Conservation (phyloP, 2,888 invertebrate genomes). For the Dicyrtomina minuta region DNA sequence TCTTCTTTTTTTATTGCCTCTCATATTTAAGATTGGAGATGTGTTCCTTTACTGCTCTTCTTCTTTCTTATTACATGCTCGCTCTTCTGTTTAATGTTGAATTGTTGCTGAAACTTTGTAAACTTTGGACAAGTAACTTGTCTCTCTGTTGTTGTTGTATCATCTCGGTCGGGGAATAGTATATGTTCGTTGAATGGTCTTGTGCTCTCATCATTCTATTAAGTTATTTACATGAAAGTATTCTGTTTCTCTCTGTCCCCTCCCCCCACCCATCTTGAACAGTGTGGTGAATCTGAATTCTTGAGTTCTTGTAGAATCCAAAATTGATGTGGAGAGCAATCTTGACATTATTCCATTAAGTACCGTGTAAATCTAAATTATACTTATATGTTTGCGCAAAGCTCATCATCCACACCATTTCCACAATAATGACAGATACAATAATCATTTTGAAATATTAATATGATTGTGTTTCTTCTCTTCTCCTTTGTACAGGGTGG, state of each 20-base stretch:
- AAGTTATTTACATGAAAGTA: no score
- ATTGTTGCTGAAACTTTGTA: constrained; percentile 2
- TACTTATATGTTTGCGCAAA: no score
- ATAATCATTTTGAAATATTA: no score
- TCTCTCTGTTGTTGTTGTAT: background rate
- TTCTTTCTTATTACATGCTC: background rate
- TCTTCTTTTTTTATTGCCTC: constrained; percentile 2
- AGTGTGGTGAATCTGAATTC: no score
- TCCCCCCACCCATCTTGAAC: no score
- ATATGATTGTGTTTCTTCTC: no score
- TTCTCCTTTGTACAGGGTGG: no score
- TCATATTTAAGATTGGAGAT: background rate
- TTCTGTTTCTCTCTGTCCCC: no score
- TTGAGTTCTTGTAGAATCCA: no score
- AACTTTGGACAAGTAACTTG: background rate
- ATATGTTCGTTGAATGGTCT: background rate
- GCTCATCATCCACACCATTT: no score
- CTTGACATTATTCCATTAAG: constrained; percentile 6
- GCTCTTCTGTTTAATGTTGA: background rate
- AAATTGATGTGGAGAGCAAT: background rate
- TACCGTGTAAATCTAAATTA: constrained; percentile 21
- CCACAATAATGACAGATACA: no score
- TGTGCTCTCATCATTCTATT: no score
- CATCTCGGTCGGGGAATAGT: background rate
- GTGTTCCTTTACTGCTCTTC: constrained; percentile 5